A percentile compares a stretch with the other conserved stretches of the same genome.
These are phyloP conservation scores for Melipona quadrifasciata DNA, from an alignment of 1,140 invertebrate species.

Conservation along the genomic window DNA sequence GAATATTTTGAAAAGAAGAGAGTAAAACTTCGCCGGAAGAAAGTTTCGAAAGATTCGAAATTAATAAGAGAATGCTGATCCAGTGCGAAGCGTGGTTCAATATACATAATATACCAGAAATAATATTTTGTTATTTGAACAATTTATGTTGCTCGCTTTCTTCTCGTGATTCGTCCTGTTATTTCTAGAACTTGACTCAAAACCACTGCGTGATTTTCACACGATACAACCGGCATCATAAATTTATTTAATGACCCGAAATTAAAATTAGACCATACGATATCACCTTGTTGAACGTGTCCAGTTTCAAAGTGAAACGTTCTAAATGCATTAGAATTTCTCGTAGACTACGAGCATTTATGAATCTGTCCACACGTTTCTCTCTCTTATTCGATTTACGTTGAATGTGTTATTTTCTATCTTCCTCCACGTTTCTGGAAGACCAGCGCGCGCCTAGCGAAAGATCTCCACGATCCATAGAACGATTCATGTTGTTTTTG, in stretches of 20 bases:
- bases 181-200: conserved; percentile 47
- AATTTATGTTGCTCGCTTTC: neutral
- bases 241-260: conserved; percentile 27
- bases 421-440: neutral
- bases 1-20: neutral
- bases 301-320: conserved; percentile 9
- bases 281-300: conserved; percentile 16
- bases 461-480: conserved; percentile 28
- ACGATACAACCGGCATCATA: neutral
- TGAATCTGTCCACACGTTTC: neutral
- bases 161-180: conserved; percentile 28
- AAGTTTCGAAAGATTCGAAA: neutral
- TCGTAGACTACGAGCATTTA: neutral
- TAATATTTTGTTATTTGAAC: neutral
- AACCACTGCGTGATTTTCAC: conserved; percentile 18
- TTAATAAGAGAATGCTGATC: neutral
- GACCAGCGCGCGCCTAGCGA: neutral
- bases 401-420: too few species aligned
- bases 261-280: conserved; percentile 40
- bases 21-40: neutral
- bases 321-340: neutral
- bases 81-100: neutral
- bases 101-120: too few species aligned
- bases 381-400: neutral
- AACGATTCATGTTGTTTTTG: conserved; percentile 65